Percentiles rank a stretch among this genome's conserved stretches.
phyloP scores from a whole-genome alignment of 2,888 invertebrate genomes.

The Lamellibrachia satsuma region DNA sequence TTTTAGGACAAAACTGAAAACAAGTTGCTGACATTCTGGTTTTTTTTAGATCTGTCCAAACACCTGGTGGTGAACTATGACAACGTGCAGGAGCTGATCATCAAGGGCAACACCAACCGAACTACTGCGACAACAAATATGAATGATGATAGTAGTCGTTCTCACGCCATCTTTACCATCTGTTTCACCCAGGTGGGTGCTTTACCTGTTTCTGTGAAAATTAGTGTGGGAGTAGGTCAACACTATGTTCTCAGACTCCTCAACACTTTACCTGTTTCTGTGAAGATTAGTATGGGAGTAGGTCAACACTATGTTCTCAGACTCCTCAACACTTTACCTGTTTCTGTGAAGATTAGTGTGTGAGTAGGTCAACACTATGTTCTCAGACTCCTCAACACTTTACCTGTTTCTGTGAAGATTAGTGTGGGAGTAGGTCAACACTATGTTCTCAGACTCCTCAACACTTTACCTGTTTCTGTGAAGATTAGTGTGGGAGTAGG shows the following conservation, averaged over 20 bases:
- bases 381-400: neutral
- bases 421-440: no score
- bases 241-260: no score
- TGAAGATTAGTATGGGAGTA: no score
- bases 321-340: neutral
- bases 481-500: no score
- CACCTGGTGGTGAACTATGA: conserved; percentile 58
- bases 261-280: neutral
- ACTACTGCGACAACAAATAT: conserved; percentile 78
- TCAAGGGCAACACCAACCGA: conserved; percentile 65
- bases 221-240: no score
- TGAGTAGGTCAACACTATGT: no score
- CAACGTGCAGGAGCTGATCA: conserved; percentile 58
- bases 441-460: no score
- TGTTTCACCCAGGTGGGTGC: conserved; percentile 51
- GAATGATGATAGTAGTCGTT: conserved; percentile 75
- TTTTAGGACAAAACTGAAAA: neutral
- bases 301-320: no score
- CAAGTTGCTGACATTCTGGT: neutral
- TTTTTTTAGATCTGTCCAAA: conserved; percentile 58
- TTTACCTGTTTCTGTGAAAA: neutral
- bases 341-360: no score
- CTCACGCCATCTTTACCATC: conserved; percentile 72
- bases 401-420: neutral
- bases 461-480: neutral